Base-by-base conservation (phyloP, 2,888 invertebrate genomes). In the Timema podura region DNA sequence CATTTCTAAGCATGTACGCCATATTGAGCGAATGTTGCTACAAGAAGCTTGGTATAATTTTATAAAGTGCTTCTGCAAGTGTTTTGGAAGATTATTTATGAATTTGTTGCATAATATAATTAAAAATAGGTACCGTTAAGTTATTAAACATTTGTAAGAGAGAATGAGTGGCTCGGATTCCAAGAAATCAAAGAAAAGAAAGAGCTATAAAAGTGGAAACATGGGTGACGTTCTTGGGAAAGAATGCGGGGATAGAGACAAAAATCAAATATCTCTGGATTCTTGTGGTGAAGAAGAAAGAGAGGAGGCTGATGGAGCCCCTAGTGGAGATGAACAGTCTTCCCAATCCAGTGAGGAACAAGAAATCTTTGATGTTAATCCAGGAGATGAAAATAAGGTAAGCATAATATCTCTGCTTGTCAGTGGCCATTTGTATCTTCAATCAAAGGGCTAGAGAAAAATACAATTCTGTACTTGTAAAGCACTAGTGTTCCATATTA, bases 211-310 rank as follows among this genome's bases (percentile, higher is more conserved):
- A 73, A 75, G 76, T 76, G 76, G 75, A 71, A 76, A 75, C 76
- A 81, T 81, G 80, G 79, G 79, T 76, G 80, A 81, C 77, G 80
- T 80, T 75, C 78, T 81, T 69, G 77, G 78, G 65, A 79, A 80
- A 76, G 79, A 78, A 76, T 76, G 73, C 68, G 74, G 73, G 70
- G 74, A 75, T 74, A 71, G 73, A 11, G 74, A 74, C 68, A 76
- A 74, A 70, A 74, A 74, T 67, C 73, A 73, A 71, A 68, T 74
- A 67, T 70, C 70, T 57, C 68, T 72, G 30, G 73, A 73, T 70
- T 68, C 64, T 10, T 68, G 65, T 48, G 64, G 65, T 16, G 74
- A 76, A 54, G 75, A 76, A 68, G 74, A 75, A 46, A 71, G 75
- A 54, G 74, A 74, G 67, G 75, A 75, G 59, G 75, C 74, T 49